Percentiles rank a stretch among this genome's conserved stretches.
Evolutionary conservation across 1,140 invertebrate genomes (phyloP).

Genomic region (Argopecten irradians): DNA sequence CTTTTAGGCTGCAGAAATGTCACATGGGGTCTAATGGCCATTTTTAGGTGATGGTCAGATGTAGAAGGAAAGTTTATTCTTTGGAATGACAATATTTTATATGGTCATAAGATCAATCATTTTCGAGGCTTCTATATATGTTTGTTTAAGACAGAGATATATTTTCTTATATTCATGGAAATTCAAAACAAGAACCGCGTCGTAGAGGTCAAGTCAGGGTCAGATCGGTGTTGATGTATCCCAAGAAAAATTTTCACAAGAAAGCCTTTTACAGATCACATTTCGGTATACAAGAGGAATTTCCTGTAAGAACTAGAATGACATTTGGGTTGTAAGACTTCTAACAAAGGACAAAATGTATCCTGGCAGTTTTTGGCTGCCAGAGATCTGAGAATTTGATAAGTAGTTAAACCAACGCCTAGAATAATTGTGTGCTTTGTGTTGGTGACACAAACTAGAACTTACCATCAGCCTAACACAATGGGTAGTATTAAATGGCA

Average conservation of each 20-base stretch:
- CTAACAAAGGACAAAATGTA: slow-evolving; percentile 9
- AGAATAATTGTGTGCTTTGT: slow-evolving; percentile 16
- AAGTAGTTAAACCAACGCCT: background rate
- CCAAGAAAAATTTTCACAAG: background rate
- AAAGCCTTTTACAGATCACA: background rate
- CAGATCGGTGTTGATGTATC: background rate
- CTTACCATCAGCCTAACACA: slow-evolving; percentile 5
- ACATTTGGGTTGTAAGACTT: background rate
- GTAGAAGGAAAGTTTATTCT: background rate
- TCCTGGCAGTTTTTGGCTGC: background rate
- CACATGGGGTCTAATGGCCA: background rate
- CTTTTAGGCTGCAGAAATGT: background rate
- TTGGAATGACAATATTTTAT: background rate
- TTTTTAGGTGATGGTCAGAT: background rate
- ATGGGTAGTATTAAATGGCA: background rate
- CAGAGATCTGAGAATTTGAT: background rate
- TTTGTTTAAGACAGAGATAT: background rate
- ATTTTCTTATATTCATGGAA: background rate
- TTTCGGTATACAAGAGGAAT: background rate
- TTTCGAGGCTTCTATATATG: background rate
- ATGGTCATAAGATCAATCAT: background rate
- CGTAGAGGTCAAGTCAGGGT: background rate
- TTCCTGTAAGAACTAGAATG: background rate
- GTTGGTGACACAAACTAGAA: background rate
- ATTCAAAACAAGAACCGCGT: background rate